Conservation (phyloP, 2,113 vertebrate species). For the Brachypodius melanocephalos region DNA sequence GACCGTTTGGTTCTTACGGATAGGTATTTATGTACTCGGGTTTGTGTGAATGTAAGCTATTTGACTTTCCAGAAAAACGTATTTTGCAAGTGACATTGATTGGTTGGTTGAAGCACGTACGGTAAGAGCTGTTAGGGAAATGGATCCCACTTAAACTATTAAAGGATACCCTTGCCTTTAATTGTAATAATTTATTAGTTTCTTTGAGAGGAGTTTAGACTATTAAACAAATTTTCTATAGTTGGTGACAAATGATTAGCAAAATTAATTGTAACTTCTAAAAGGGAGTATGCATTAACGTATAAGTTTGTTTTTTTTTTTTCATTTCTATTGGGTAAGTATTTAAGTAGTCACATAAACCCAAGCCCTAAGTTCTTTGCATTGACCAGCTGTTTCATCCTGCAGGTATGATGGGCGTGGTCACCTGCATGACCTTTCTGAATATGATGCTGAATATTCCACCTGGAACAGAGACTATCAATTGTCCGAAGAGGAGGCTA, state of each 20-base stretch:
- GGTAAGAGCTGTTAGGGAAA: constrained; percentile 85
- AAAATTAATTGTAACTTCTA: constrained; percentile 64
- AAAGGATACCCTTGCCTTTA: constrained; percentile 68
- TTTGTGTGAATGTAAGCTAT: constrained; percentile 99
- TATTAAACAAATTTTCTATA: constrained; percentile 65
- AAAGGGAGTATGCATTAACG: constrained; percentile 31
- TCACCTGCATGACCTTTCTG: constrained; percentile 99
- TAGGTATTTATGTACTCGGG: constrained; percentile 99
- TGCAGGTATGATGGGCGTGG: constrained; percentile 98
- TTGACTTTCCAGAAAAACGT: constrained; percentile 88
- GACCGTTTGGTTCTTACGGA: constrained; percentile 99
- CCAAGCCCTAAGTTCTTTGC: constrained; percentile 42
- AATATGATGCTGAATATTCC: constrained; percentile 92
- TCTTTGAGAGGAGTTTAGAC: constrained; percentile 53
- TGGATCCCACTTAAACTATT: constrained; percentile 62
- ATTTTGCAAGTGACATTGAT: constrained; percentile 78
- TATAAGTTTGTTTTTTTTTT: constrained; percentile 33
- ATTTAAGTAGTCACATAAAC: constrained; percentile 51
- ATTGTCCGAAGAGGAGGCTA: constrained; percentile 95
- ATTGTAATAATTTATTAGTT: constrained; percentile 56
- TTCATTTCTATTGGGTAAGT: constrained; percentile 75
- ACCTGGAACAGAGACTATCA: constrained; percentile 98
- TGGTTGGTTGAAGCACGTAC: constrained; percentile 88
- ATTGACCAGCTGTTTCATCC: constrained; percentile 81
- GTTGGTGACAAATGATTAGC: constrained; percentile 68